Conservation (phyloP, 2,113 vertebrate species). For the Okapia johnstoni region DNA sequence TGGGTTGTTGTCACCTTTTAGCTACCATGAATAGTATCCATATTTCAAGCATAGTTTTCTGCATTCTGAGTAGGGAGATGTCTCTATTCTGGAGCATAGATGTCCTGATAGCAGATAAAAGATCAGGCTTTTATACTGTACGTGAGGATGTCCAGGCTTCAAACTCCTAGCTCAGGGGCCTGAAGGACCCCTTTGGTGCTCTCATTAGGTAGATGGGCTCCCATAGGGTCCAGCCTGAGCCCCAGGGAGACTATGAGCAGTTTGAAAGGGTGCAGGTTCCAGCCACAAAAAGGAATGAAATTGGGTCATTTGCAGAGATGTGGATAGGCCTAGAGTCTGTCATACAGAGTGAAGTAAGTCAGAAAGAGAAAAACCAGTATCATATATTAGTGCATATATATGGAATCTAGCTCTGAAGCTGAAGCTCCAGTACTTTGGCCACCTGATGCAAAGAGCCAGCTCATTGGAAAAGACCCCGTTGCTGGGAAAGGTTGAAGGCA, state of each 20-base stretch:
- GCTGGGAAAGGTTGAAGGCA: neutral
- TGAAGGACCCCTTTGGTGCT: neutral
- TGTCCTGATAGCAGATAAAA: neutral
- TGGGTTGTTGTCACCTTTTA: no score
- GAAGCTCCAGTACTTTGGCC: neutral
- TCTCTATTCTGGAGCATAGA: neutral
- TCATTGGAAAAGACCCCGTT: neutral
- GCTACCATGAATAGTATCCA: fast-evolving
- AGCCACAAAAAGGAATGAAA: neutral
- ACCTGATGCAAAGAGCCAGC: neutral
- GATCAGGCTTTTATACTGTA: no score
- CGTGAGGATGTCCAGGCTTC: neutral
- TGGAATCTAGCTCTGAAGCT: neutral
- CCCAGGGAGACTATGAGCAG: no score
- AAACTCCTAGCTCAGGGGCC: neutral
- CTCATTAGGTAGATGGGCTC: no score
- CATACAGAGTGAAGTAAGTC: neutral
- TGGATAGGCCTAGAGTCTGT: neutral
- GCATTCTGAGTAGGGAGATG: neutral
- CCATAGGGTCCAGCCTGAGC: neutral
- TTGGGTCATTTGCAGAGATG: neutral
- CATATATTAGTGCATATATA: neutral
- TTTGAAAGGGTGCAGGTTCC: neutral
- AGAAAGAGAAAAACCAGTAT: neutral
- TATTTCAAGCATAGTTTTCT: neutral